These are phyloP conservation scores for Leucosticte australis DNA, from an alignment of 2,113 vertebrate genomes.

Conservation along the genomic window DNA sequence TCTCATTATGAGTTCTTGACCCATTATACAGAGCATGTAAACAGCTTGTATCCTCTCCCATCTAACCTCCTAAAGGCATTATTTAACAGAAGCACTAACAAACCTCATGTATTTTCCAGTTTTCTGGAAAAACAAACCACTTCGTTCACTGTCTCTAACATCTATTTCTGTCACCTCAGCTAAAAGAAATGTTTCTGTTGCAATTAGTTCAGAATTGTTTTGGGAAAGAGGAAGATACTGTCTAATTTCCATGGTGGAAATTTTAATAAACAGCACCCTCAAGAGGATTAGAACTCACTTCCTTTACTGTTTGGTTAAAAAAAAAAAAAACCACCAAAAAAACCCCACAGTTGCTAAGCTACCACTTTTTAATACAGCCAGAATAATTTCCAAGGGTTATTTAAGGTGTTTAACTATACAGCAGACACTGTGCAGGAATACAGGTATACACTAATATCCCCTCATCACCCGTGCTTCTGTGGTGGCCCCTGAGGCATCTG, in stretches of 20 bases:
- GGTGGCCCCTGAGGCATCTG: background rate
- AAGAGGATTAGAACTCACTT: conserved; percentile 55
- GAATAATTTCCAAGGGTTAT: conserved; percentile 54
- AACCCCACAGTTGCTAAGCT: conserved; percentile 27
- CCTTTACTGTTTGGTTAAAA: background rate
- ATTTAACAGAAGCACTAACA: background rate
- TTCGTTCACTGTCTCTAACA: background rate
- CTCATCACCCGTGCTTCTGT: background rate
- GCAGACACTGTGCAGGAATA: background rate
- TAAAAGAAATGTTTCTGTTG: background rate
- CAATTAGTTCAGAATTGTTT: background rate
- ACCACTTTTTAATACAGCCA: conserved; percentile 32
- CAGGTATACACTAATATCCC: background rate
- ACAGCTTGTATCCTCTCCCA: background rate
- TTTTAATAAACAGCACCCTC: conserved; percentile 71
- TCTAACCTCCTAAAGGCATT: background rate
- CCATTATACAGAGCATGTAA: background rate
- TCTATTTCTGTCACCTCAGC: background rate
- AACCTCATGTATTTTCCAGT: background rate
- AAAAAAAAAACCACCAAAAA: background rate
- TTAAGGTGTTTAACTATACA: conserved; percentile 44
- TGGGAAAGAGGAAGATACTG: background rate
- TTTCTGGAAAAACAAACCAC: background rate
- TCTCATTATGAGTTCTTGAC: background rate
- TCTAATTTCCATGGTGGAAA: conserved; percentile 42